These are phyloP conservation scores for Zaprionus kolodkinae DNA, from an alignment of 1,140 invertebrate species.

Conservation along the genomic window DNA sequence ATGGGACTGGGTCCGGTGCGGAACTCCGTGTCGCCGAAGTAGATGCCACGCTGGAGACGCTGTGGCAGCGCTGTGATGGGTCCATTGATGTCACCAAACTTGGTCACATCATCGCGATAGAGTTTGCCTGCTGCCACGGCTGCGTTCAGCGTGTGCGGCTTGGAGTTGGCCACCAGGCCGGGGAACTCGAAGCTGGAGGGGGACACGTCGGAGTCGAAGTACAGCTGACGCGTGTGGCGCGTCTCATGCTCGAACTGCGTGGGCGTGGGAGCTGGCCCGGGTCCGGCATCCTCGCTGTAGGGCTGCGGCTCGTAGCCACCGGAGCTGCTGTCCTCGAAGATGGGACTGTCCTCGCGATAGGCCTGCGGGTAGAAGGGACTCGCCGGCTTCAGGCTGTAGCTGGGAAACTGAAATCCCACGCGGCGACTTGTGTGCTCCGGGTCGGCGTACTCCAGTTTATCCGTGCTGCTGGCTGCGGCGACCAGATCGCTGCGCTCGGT, in stretches of 20 bases:
- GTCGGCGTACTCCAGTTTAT: constrained; percentile 63
- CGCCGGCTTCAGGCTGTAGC: constrained; percentile 76
- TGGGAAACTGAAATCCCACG: constrained; percentile 81
- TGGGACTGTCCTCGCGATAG: constrained; percentile 81
- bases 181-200: constrained; percentile 74
- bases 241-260: constrained; percentile 67
- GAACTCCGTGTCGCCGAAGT: constrained; percentile 76
- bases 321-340: constrained; percentile 65
- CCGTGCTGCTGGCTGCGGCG: constrained; percentile 58
- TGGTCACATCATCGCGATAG: constrained; percentile 83
- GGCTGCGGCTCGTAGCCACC: constrained; percentile 53
- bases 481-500: constrained; percentile 72
- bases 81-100: constrained; percentile 83
- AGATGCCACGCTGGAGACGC: constrained; percentile 67
- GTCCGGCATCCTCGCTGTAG: constrained; percentile 61
- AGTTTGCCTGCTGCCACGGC: constrained; percentile 59
- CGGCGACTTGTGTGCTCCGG: constrained; percentile 74
- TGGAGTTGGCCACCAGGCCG: constrained; percentile 69
- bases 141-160: constrained; percentile 70
- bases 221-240: constrained; percentile 71
- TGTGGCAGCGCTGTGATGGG: constrained; percentile 79
- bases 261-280: constrained; percentile 21
- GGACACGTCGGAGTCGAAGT: constrained; percentile 66
- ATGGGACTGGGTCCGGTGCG: constrained; percentile 63
- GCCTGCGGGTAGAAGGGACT: constrained; percentile 76